Evolutionary conservation across 2,888 invertebrate species (phyloP).

Genomic region (Trachelus troglodyta): DNA sequence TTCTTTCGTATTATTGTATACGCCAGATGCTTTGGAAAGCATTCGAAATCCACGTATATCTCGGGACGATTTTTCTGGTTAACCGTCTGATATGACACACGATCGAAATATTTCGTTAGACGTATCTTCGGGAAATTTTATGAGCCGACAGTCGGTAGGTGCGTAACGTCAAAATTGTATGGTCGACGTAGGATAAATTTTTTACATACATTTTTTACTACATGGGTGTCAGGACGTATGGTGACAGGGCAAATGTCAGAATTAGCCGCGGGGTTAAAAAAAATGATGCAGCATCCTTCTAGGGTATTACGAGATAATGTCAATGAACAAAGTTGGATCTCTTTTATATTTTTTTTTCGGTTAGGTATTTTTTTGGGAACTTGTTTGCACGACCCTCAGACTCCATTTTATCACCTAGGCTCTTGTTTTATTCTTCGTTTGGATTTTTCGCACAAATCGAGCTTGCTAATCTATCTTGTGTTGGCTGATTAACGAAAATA

Average conservation of each 20-base stretch:
- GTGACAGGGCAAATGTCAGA: not conserved
- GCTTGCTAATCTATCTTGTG: not conserved
- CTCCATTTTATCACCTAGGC: not conserved
- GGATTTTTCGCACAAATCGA: not conserved
- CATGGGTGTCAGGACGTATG: not conserved
- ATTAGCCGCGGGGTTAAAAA: not conserved
- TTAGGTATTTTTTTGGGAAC: not conserved
- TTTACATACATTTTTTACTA: not conserved
- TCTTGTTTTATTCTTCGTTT: not conserved
- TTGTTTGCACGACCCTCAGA: not conserved
- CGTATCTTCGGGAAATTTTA: not conserved
- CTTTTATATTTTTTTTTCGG: not conserved
- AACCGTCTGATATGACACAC: not conserved
- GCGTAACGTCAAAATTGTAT: not conserved
- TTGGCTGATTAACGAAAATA: not conserved
- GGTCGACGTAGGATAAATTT: not conserved
- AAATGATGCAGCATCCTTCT: no score
- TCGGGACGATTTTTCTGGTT: not conserved
- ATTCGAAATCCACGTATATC: not conserved
- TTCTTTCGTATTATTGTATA: not conserved
- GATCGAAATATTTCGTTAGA: not conserved
- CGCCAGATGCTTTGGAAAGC: not conserved
- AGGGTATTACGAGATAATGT: not conserved
- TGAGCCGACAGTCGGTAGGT: no score
- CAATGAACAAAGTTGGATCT: not conserved